Percentiles rank a stretch among this genome's conserved stretches.
Evolutionary conservation across 2,797 vertebrate species (phyloP).

Genomic region (Sorex maritimensis): DNA sequence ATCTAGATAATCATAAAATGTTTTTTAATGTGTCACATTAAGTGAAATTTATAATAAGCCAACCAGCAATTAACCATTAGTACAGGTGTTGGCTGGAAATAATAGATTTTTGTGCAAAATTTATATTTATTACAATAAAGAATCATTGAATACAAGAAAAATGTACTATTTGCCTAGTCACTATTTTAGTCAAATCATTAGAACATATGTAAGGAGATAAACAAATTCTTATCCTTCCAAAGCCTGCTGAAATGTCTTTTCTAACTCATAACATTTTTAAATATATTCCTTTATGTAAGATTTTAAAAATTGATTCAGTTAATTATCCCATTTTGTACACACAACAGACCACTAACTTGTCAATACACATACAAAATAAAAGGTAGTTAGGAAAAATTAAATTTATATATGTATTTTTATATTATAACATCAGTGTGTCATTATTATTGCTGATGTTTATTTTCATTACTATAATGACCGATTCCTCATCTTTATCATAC

Average conservation of each 20-base stretch:
- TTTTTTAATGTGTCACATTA: neutral
- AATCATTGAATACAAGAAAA: neutral
- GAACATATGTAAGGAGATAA: neutral
- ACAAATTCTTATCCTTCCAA: constrained; percentile 3
- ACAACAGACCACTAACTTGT: no score
- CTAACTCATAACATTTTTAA: constrained; percentile 29
- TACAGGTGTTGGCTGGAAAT: neutral
- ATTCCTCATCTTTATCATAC: no score
- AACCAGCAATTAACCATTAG: neutral
- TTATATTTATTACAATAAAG: constrained; percentile 27
- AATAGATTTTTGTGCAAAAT: neutral
- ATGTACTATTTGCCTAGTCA: neutral
- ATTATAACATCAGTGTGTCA: no score
- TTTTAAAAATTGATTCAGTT: neutral
- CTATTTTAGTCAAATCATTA: neutral
- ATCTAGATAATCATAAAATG: neutral
- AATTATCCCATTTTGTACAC: neutral
- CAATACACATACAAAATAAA: no score
- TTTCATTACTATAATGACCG: no score
- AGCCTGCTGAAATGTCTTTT: neutral
- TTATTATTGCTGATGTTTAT: no score
- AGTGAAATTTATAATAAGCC: neutral
- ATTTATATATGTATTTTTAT: no score
- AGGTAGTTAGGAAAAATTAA: no score
- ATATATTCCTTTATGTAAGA: neutral